Evolutionary conservation across 2,797 vertebrate genomes (phyloP).

Genomic region (Acropternis orthonyx): DNA sequence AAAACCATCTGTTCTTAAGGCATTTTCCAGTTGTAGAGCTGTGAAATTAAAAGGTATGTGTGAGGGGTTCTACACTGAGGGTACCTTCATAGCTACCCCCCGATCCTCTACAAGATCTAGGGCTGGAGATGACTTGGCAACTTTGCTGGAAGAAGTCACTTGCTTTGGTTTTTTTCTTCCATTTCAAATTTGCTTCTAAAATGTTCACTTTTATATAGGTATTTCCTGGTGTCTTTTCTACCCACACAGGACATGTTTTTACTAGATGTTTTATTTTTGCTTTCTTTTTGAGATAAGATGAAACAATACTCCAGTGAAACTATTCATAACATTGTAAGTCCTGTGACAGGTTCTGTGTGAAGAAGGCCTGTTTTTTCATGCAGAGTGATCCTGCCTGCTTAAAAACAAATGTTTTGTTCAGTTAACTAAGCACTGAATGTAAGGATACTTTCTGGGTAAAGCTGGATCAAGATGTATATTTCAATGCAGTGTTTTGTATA

Average conservation of each 20-base stretch:
- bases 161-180: neutral
- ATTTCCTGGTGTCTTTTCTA: neutral
- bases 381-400: neutral
- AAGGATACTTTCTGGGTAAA: neutral
- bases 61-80: neutral
- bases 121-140: neutral
- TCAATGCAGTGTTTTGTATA: neutral
- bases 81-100: neutral
- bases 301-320: neutral
- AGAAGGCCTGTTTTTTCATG: neutral
- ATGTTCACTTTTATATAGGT: rapidly evolving
- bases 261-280: neutral
- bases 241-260: neutral
- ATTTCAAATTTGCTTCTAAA: neutral
- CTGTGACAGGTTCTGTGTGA: neutral
- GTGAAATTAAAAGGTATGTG: neutral
- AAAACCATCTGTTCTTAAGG: neutral
- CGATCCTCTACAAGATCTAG: neutral
- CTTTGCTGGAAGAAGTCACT: neutral
- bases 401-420: neutral
- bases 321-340: neutral
- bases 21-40: neutral
- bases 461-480: neutral
- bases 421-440: neutral
- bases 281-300: neutral